These are phyloP conservation scores for Vespertilio murinus DNA, from an alignment of 2,797 vertebrate species.

Conservation along the genomic window DNA sequence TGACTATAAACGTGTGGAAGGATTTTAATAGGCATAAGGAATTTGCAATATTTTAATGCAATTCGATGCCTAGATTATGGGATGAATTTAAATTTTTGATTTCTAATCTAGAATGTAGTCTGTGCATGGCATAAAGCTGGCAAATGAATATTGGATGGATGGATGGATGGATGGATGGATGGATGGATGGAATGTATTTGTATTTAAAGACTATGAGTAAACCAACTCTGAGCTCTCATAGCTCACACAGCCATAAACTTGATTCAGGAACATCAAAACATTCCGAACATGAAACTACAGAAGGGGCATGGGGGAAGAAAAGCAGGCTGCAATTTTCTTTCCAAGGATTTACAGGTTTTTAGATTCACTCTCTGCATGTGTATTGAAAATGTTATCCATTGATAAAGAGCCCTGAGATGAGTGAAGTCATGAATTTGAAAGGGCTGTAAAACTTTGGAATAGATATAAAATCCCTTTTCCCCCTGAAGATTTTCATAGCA, in stretches of 20 bases:
- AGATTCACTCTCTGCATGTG: neutral
- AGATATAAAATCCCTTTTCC: neutral
- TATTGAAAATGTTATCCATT: neutral
- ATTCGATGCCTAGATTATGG: neutral
- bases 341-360: neutral
- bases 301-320: neutral
- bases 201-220: neutral
- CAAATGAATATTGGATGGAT: neutral
- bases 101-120: neutral
- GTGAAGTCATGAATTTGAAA: neutral
- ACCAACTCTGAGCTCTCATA: neutral
- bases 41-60: neutral
- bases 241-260: neutral
- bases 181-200: neutral
- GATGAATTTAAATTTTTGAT: neutral
- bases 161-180: neutral
- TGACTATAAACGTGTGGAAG: neutral
- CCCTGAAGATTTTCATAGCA: neutral
- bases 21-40: neutral
- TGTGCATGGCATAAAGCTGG: neutral
- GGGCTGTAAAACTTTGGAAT: neutral
- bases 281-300: neutral
- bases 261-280: neutral
- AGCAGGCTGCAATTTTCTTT: neutral
- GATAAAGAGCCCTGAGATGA: neutral